phyloP scores from a whole-genome alignment of 2,888 invertebrate species.

The Tuberolachnus salignus region DNA sequence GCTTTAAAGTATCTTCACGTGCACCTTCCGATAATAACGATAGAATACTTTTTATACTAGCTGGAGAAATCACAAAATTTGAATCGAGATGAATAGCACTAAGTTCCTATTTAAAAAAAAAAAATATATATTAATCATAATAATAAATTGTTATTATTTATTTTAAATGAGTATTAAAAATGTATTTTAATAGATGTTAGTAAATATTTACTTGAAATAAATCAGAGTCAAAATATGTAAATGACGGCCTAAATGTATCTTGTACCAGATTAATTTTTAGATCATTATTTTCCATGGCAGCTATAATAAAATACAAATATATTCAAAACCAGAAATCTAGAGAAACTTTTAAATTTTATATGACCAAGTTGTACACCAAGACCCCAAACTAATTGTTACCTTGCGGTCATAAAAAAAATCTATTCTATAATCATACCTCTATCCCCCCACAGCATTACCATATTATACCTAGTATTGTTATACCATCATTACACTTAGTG shows the following conservation, averaged over 20 bases:
- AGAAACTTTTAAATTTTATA: neutral
- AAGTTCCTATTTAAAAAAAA: slow-evolving; percentile 59
- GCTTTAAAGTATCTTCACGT: slow-evolving; percentile 66
- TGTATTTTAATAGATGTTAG: too few relatives aligned
- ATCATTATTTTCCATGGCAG: neutral
- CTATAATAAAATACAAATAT: slow-evolving; percentile 20
- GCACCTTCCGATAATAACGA: slow-evolving; percentile 72
- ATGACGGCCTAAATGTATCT: slow-evolving; percentile 58
- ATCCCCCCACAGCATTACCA: neutral
- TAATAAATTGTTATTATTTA: neutral
- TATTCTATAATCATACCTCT: neutral
- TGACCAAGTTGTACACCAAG: neutral
- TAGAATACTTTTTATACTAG: slow-evolving; percentile 70
- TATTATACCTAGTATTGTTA: too few relatives aligned
- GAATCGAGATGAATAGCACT: slow-evolving; percentile 60
- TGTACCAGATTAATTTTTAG: slow-evolving; percentile 13
- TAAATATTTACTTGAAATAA: slow-evolving; percentile 59
- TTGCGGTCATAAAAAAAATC: neutral
- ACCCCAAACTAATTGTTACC: neutral
- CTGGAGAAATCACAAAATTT: slow-evolving; percentile 73
- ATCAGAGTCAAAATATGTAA: slow-evolving; percentile 63
- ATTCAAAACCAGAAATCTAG: neutral
- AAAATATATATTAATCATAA: neutral
- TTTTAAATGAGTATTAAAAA: neutral
- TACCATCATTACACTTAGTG: too few relatives aligned